phyloP scores from a whole-genome alignment of 2,888 invertebrate genomes.

The Pantelozetes paolii region DNA sequence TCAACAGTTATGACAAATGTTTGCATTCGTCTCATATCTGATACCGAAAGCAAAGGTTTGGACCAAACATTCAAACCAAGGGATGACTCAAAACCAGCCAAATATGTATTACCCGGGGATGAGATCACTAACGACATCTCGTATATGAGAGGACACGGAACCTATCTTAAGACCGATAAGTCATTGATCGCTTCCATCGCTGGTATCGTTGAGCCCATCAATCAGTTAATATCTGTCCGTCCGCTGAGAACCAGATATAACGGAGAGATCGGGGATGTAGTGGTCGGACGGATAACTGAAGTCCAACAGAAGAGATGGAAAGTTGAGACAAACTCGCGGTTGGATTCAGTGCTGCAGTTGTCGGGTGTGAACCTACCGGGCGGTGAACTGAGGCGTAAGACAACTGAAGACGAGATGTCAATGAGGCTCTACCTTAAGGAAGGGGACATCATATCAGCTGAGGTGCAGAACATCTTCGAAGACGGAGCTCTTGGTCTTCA shows the following conservation, averaged over 20 bases:
- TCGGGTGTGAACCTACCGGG: conserved; percentile 97
- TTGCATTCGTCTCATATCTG: not conserved
- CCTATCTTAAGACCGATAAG: conserved; percentile 72
- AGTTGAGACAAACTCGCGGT: conserved; percentile 83
- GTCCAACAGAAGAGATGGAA: conserved; percentile 86
- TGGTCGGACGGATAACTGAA: conserved; percentile 88
- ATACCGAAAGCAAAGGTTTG: not conserved
- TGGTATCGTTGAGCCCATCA: conserved; percentile 87
- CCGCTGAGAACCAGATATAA: conserved; percentile 82
- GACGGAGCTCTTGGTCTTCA: conserved; percentile 91
- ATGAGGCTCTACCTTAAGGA: conserved; percentile 92
- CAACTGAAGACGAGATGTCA: conserved; percentile 93
- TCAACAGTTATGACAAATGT: not conserved
- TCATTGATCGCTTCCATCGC: conserved; percentile 86
- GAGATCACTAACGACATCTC: conserved; percentile 74
- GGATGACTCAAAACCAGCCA: not conserved
- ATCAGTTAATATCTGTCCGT: conserved; percentile 84
- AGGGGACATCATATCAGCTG: conserved; percentile 83
- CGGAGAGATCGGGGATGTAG: conserved; percentile 89
- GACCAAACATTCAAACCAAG: not conserved
- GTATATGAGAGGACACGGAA: conserved; percentile 95
- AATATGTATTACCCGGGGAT: conserved; percentile 47
- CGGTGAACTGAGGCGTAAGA: conserved; percentile 80
- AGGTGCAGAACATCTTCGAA: conserved; percentile 85
- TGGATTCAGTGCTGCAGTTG: conserved; percentile 75